phyloP scores from a whole-genome alignment of 2,797 vertebrate species.

The Naso thynnoides region DNA sequence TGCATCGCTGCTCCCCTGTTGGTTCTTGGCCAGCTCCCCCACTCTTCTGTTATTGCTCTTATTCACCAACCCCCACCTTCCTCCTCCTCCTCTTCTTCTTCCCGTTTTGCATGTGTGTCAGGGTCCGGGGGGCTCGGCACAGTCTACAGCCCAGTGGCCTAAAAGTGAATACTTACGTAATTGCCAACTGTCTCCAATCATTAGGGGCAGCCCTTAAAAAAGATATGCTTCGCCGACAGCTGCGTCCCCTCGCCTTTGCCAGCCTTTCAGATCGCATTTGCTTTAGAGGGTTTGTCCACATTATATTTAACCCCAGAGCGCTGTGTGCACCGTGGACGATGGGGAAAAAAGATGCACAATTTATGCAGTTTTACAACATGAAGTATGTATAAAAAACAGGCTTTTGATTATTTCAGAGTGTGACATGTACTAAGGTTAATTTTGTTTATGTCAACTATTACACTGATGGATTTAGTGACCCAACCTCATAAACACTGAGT shows the following conservation, averaged over 20 bases:
- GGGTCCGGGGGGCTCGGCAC: constrained; percentile 76
- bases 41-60: constrained; percentile 61
- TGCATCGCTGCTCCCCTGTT: constrained; percentile 65
- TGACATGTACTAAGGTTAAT: not conserved
- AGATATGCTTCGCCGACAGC: constrained; percentile 87
- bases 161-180: constrained; percentile 87
- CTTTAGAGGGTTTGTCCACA: constrained; percentile 79
- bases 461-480: not conserved
- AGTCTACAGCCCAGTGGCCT: constrained; percentile 82
- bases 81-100: constrained; percentile 53
- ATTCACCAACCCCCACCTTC: constrained; percentile 59
- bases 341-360: constrained; percentile 49
- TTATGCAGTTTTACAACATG: constrained; percentile 51
- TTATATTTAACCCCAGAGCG: constrained; percentile 81
- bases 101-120: constrained; percentile 79
- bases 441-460: constrained; percentile 28
- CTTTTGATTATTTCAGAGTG: constrained; percentile 10
- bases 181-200: constrained; percentile 89
- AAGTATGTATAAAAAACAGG: constrained; percentile 40
- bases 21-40: constrained; percentile 71
- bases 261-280: constrained; percentile 88
- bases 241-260: constrained; percentile 87
- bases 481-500: constrained; percentile 11
- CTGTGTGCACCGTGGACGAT: constrained; percentile 58
- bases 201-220: constrained; percentile 88